Conservation (phyloP, 2,113 vertebrate genomes). For the Benitochromis conjunctus region DNA sequence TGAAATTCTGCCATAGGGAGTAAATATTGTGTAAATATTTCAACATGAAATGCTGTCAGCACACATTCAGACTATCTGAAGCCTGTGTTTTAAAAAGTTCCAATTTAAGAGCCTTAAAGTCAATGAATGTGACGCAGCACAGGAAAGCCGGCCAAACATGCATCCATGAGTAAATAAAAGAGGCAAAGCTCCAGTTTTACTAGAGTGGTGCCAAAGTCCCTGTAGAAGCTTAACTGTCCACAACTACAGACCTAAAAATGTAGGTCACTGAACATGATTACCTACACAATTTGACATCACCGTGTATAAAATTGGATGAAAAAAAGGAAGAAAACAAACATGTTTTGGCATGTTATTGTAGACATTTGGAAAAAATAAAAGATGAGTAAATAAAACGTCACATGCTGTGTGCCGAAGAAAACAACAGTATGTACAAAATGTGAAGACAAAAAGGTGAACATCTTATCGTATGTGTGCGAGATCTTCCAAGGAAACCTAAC, state of each 20-base stretch:
- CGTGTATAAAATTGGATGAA: not conserved
- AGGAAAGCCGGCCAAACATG: not conserved
- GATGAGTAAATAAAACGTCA: not conserved
- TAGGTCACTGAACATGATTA: not conserved
- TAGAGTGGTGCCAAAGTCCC: not conserved
- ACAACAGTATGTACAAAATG: not conserved
- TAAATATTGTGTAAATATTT: not conserved
- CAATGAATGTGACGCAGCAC: not conserved
- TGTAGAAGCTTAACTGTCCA: not conserved
- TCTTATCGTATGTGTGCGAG: not conserved
- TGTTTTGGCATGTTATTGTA: not conserved
- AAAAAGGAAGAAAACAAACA: not conserved
- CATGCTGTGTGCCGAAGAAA: not conserved
- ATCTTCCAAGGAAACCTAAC: not conserved
- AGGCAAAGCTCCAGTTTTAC: not conserved
- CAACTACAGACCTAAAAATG: not conserved
- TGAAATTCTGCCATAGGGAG: not conserved
- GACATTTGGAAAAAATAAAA: not conserved
- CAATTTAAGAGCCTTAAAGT: not conserved
- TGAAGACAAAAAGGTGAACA: not conserved
- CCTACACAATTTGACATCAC: not conserved
- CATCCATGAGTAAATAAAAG: not conserved
- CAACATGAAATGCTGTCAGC: not conserved
- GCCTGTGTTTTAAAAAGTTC: not conserved
- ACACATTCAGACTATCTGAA: not conserved